Conservation (phyloP, 1,140 invertebrate species). For the Drosophila ironensis region DNA sequence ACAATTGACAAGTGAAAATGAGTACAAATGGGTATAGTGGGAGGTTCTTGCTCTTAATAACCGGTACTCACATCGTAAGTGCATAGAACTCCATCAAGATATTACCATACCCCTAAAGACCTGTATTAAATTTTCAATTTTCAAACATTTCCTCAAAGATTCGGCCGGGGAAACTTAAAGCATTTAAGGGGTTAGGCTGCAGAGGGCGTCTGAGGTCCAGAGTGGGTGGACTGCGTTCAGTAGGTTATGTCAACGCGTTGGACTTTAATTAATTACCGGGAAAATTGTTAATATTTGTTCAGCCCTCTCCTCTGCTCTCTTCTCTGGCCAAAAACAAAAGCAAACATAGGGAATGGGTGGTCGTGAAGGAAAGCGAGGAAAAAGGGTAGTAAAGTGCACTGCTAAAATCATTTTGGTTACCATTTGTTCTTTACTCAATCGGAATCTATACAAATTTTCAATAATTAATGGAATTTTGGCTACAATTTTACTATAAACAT, state of each 20-base stretch:
- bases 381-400: not conserved
- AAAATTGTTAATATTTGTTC: conserved; percentile 73
- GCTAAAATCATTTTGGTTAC: too few relatives aligned
- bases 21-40: too few relatives aligned
- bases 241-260: conserved; percentile 47
- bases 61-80: too few relatives aligned
- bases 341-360: conserved; percentile 7
- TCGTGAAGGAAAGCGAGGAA: not conserved
- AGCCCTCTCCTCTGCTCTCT: conserved; percentile 9
- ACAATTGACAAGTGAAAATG: too few relatives aligned
- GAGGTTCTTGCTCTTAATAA: too few relatives aligned
- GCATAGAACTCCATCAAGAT: too few relatives aligned
- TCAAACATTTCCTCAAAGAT: not conserved
- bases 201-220: not conserved
- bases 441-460: too few relatives aligned
- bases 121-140: not conserved
- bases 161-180: not conserved
- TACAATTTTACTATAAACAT: too few relatives aligned
- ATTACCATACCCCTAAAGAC: not conserved
- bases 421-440: too few relatives aligned
- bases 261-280: conserved; percentile 71
- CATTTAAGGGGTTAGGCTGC: conserved; percentile 6
- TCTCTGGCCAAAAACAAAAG: conserved; percentile 35
- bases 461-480: too few relatives aligned
- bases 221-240: not conserved